Evolutionary conservation across 2,797 vertebrate species (phyloP).

Genomic region (Aythya fuligula): DNA sequence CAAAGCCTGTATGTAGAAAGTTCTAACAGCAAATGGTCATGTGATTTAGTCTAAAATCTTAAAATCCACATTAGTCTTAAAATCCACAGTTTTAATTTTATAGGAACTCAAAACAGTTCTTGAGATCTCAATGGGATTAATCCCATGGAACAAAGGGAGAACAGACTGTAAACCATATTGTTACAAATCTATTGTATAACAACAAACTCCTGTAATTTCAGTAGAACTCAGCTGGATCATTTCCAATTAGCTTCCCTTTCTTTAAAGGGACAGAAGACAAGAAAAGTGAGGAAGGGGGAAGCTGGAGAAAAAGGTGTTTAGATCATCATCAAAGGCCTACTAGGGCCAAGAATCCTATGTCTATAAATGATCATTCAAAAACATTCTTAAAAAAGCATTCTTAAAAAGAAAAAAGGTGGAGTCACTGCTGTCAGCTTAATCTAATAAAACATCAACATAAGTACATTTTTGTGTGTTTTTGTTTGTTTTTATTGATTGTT

Average conservation of each 20-base stretch:
- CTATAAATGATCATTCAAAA: not conserved
- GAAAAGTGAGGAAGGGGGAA: not conserved
- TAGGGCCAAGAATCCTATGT: not conserved
- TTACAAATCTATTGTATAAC: slow-evolving; percentile 13
- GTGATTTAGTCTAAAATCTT: not conserved
- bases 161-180: not conserved
- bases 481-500: no score
- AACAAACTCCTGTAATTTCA: not conserved
- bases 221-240: not conserved
- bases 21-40: not conserved
- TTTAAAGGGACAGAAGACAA: not conserved
- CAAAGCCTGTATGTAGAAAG: not conserved
- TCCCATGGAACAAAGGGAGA: not conserved
- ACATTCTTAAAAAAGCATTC: not conserved
- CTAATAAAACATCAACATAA: not conserved
- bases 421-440: not conserved
- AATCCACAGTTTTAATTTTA: slow-evolving; percentile 18
- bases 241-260: not conserved
- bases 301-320: not conserved
- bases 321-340: not conserved
- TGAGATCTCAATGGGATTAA: not conserved
- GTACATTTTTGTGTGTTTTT: not conserved
- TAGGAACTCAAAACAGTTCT: not conserved
- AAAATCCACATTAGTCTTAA: not conserved
- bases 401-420: not conserved